A percentile compares a stretch with the other conserved stretches of the same genome.
Conservation (phyloP, 2,888 invertebrate genomes). For the Hesperia comma region DNA sequence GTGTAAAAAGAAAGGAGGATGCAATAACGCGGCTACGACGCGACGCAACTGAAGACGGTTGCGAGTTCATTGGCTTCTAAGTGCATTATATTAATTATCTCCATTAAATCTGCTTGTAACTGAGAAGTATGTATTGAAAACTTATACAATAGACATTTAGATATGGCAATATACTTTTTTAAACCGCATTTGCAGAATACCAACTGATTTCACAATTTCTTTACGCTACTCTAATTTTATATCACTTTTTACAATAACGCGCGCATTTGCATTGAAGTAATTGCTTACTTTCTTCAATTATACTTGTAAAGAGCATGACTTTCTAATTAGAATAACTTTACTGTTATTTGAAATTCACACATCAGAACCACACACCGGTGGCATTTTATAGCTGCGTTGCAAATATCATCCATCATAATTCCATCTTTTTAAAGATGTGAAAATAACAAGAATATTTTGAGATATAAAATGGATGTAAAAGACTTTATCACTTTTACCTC, state of each 20-base stretch:
- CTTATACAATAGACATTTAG: not conserved
- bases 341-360: constrained; percentile 30
- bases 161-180: not conserved
- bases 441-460: too few relatives aligned
- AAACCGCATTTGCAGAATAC: not conserved
- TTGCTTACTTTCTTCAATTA: constrained; percentile 35
- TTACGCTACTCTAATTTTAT: constrained; percentile 27
- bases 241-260: constrained; percentile 29
- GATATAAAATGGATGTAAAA: too few relatives aligned
- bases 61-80: too few relatives aligned
- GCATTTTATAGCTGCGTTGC: not conserved
- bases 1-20: too few relatives aligned
- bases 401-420: not conserved
- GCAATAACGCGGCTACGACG: too few relatives aligned
- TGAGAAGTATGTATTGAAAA: not conserved
- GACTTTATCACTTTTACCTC: too few relatives aligned
- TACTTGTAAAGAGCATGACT: constrained; percentile 33
- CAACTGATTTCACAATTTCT: not conserved
- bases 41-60: too few relatives aligned
- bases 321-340: constrained; percentile 33
- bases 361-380: not conserved
- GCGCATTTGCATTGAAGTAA: constrained; percentile 33
- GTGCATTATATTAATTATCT: too few relatives aligned
- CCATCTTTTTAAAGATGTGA: too few relatives aligned
- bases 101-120: too few relatives aligned